Percentiles rank a stretch among this genome's conserved stretches.
These are phyloP conservation scores for Globodera rostochiensis DNA, from an alignment of 1,140 invertebrate species.

Conservation along the genomic window DNA sequence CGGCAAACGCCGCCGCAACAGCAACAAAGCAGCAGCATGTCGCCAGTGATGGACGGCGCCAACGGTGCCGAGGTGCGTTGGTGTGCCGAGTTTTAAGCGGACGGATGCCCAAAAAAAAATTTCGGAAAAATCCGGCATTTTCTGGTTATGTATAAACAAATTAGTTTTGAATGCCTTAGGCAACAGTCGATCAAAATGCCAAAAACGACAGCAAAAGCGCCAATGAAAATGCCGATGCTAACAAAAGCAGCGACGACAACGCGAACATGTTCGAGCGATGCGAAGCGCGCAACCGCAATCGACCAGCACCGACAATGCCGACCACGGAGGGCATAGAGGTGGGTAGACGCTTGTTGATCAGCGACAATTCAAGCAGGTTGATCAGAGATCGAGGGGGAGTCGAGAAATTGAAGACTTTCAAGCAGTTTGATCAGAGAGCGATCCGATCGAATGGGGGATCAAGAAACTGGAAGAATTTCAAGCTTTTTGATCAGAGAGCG, in stretches of 20 bases:
- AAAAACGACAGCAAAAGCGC: constrained; percentile 3
- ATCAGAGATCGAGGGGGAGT: background rate
- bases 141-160: no score
- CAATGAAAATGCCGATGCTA: background rate
- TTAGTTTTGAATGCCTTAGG: background rate
- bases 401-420: no score
- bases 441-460: no score
- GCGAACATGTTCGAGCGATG: background rate
- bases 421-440: no score
- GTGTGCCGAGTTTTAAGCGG: background rate
- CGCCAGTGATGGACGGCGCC: background rate
- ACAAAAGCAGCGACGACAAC: background rate
- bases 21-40: background rate
- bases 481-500: no score
- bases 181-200: constrained; percentile 7
- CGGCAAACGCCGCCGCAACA: background rate
- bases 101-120: background rate
- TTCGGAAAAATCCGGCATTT: background rate
- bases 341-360: background rate
- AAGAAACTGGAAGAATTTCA: no score
- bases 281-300: constrained; percentile 23
- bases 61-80: background rate
- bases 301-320: constrained; percentile 57
- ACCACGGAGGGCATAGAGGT: constrained; percentile 57
- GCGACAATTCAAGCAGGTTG: background rate